A percentile compares a stretch with the other conserved stretches of the same genome.
These are phyloP conservation scores for Melanerpes formicivorus DNA, from an alignment of 2,113 vertebrate genomes.

Conservation along the genomic window DNA sequence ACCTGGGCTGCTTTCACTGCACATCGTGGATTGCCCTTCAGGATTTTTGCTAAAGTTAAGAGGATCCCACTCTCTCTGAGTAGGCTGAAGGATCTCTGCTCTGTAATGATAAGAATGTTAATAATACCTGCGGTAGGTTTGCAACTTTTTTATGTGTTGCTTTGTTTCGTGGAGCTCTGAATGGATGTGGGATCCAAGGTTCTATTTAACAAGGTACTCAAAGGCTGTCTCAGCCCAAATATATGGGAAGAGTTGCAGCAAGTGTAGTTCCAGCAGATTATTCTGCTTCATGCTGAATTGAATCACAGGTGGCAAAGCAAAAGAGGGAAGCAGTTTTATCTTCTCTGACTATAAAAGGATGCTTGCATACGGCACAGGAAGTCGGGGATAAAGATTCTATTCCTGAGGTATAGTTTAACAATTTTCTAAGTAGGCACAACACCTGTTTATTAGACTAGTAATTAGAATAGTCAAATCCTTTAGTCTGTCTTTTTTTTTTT, in stretches of 20 bases:
- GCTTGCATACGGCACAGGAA: neutral
- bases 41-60: conserved; percentile 73
- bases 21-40: conserved; percentile 72
- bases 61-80: conserved; percentile 79
- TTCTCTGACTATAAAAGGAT: neutral
- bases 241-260: neutral
- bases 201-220: neutral
- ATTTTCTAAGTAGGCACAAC: neutral
- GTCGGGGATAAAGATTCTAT: conserved; percentile 21
- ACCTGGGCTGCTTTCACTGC: conserved; percentile 81
- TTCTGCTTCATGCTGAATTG: neutral
- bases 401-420: neutral
- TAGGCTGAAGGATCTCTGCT: conserved; percentile 76
- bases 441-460: neutral
- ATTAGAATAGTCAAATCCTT: neutral
- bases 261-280: neutral
- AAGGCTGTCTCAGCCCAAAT: neutral
- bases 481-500: neutral
- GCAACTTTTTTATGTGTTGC: neutral
- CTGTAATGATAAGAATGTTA: conserved; percentile 64
- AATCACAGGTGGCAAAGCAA: neutral
- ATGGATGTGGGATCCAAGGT: neutral
- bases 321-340: neutral
- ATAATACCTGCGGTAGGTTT: neutral
- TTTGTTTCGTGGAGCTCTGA: neutral